Base-by-base conservation (phyloP, 2,888 invertebrate genomes). In the Blomia tropicalis region DNA sequence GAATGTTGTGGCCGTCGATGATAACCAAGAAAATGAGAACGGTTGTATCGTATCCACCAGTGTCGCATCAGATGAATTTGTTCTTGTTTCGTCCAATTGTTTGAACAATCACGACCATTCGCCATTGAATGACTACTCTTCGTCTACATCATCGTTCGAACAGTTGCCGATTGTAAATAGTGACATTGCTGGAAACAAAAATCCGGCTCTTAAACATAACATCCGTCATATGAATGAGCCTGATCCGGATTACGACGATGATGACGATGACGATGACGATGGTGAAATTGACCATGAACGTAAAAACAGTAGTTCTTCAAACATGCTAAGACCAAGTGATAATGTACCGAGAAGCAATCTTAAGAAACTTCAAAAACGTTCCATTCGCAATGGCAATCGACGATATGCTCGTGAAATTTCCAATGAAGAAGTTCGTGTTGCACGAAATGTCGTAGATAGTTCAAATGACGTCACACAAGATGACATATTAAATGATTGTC, bases 341-440 rank as follows among this genome's bases (percentile, higher is more conserved):
- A n/a, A 25, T 11, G 22, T 14, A 11, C 14, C n/a, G 11, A 47
- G n/a, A 11, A 7, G 22, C 7, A 22, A 47, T 11, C 7, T 7
- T 7, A 14, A 7, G 22, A 7, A 27, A 47, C 51, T 14, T 22
- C 27, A 22, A 19, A 47, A 47, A 27, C 51, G 51, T 47, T 7
- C 51, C n/a, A 14, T 14, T 47, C 51, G 51, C 11, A 27, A 47
- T 47, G 51, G 51, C 22, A 65, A 65, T 58, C 56, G 56, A 32
- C 56, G 56, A 19, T 56, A 32, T 56, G 56, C 56, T n/a, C 4
- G 56, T 19, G 29, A 56, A 31, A 56, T 56, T 19, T 27, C 56
- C 29, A 23, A 23, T 56, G 56, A 56, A 31, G 56, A 56, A 27
- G 29, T 56, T 29, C 25, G 25, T 19, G 29, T 27, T 56, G 56